Evolutionary conservation across 2,888 invertebrate species (phyloP).

Genomic region (Tinea pellionella): DNA sequence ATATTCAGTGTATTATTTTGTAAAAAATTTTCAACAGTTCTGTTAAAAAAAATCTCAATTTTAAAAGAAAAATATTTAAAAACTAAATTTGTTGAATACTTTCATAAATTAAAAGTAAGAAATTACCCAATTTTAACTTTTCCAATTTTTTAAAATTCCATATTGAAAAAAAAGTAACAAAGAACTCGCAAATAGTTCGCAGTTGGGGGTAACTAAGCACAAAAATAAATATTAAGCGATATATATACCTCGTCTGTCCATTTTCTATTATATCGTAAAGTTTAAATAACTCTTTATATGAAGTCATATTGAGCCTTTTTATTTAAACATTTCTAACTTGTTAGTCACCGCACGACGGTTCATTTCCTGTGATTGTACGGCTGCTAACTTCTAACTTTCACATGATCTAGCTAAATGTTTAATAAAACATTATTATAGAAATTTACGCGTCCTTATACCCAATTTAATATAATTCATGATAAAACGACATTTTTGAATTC

Average conservation of each 20-base stretch:
- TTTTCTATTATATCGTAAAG: constrained; percentile 75
- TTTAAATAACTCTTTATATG: constrained; percentile 57
- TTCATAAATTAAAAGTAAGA: background rate
- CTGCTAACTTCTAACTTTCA: constrained; percentile 2
- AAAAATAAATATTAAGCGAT: background rate
- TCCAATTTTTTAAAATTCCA: constrained; percentile 23
- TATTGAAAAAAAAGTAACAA: background rate
- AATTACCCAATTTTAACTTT: constrained; percentile 25
- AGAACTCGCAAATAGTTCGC: background rate
- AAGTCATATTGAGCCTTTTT: constrained; percentile 27
- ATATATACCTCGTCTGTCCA: constrained; percentile 64
- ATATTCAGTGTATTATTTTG: constrained; percentile 69
- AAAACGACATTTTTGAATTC: background rate
- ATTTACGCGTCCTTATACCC: background rate
- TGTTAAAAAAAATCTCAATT: constrained; percentile 31
- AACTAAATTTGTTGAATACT: constrained; percentile 14
- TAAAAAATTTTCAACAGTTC: constrained; percentile 49
- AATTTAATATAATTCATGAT: background rate
- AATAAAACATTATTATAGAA: background rate
- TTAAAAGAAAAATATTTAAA: background rate
- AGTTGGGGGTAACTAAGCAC: background rate
- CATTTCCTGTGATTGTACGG: constrained; percentile 22
- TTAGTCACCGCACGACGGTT: constrained; percentile 36
- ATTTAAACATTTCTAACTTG: constrained; percentile 19
- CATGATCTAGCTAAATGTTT: background rate